These are phyloP conservation scores for Ceraclea dissimilis DNA, from an alignment of 2,888 invertebrate genomes.

Conservation along the genomic window DNA sequence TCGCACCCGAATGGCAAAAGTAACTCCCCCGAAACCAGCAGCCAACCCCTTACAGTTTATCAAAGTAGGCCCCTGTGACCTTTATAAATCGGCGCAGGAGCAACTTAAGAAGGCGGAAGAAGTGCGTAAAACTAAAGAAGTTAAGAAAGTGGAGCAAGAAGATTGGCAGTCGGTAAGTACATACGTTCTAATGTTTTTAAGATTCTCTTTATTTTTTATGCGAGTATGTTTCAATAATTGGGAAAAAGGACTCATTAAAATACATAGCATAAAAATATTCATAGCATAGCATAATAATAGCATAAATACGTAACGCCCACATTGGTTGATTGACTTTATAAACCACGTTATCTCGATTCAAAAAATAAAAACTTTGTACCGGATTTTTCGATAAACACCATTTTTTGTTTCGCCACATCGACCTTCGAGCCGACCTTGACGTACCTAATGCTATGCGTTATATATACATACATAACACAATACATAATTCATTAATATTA, in stretches of 20 bases:
- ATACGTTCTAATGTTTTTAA: constrained; percentile 27
- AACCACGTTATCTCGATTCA: too few relatives aligned
- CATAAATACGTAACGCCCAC: too few relatives aligned
- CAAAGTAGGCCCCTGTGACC: constrained; percentile 79
- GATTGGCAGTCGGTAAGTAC: constrained; percentile 84
- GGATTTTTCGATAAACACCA: too few relatives aligned
- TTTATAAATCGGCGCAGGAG: constrained; percentile 77
- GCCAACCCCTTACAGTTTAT: constrained; percentile 85
- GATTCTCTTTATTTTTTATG: too few relatives aligned
- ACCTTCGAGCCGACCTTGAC: constrained; percentile 1
- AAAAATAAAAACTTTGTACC: too few relatives aligned
- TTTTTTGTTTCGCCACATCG: background rate
- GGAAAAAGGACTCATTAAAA: too few relatives aligned
- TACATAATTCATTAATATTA: too few relatives aligned
- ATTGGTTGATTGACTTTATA: too few relatives aligned
- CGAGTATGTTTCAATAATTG: too few relatives aligned
- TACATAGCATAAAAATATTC: too few relatives aligned
- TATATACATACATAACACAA: background rate
- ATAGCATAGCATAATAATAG: too few relatives aligned
- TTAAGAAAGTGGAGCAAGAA: constrained; percentile 75
- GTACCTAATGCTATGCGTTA: background rate
- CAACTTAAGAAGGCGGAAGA: constrained; percentile 79
- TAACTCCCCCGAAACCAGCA: constrained; percentile 75
- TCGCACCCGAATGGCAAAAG: constrained; percentile 53
- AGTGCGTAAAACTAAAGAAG: constrained; percentile 73